Conservation (phyloP, 2,113 vertebrate genomes). For the Chamaetylas fuelleborni region DNA sequence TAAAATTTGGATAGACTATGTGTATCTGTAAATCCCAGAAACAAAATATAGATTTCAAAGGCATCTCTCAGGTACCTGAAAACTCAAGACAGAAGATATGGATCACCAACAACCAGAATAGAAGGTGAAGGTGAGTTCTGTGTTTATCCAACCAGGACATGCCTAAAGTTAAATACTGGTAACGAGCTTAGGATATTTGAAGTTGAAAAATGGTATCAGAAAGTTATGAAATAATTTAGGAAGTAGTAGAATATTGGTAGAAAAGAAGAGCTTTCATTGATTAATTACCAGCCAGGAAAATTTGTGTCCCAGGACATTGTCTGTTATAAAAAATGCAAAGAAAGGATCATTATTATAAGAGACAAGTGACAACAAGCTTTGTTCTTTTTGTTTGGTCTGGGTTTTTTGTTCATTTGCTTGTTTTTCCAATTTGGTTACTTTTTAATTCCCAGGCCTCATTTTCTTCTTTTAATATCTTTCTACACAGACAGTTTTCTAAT, state of each 20-base stretch:
- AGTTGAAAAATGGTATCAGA: not conserved
- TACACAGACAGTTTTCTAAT: not conserved
- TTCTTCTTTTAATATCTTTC: not conserved
- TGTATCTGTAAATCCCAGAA: not conserved
- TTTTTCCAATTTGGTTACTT: not conserved
- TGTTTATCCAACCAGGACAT: not conserved
- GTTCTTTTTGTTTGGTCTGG: not conserved
- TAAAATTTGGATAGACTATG: rapidly evolving
- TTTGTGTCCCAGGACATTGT: not conserved
- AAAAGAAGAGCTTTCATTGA: not conserved
- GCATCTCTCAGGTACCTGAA: not conserved
- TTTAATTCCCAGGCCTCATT: not conserved
- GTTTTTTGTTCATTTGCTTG: not conserved
- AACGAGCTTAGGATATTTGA: not conserved
- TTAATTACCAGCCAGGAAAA: not conserved
- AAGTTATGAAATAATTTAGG: not conserved
- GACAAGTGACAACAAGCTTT: not conserved
- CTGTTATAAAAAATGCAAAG: not conserved
- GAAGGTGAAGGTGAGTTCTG: not conserved
- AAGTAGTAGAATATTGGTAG: not conserved
- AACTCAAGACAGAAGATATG: not conserved
- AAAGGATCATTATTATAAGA: not conserved
- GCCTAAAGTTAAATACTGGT: not conserved
- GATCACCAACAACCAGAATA: not conserved
- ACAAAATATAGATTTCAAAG: not conserved